Base-by-base conservation (phyloP, 2,113 vertebrate species). In the Puma concolor region DNA sequence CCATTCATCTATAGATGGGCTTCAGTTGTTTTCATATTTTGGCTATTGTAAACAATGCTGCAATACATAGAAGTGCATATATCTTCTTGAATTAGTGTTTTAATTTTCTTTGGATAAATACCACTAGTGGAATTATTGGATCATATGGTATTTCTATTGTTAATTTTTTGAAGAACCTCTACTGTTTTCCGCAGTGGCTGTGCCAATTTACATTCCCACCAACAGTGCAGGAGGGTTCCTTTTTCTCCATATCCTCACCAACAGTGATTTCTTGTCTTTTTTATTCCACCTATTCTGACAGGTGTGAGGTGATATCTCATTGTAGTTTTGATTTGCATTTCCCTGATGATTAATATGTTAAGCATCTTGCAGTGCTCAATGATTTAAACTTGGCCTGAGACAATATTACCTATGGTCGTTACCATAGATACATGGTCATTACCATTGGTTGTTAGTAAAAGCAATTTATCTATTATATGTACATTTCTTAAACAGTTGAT, bases 281-380 rank as follows among this genome's bases (percentile, higher is more conserved):
- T 44, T 14, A 76, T 27, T 76, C 41, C 29, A 76, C 38, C 72
- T 41, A 76, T 76, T 76, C 38, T 76, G 72, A 44, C 13, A 76
- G 72, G 15, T 44, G 72, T 15, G 14, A 44, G 72, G 13, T 48
- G 71, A 76, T 44, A 44, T 44, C 25, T 76, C 72, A 76, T 25
- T 76, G 7, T 76, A 76, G 72, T 76, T 76, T 76, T 76, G 25
- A 48, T 76, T 29, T 76, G 14, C 41, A 76, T 76, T 76, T 44
- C 25, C 27, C 13, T 76, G 41, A 76, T 76, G 14, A 44, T 44
- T 76, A 76, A 76, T 29, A 48, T 76, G 72, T 29, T 44, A 25
- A 44, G 41, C 41, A 76, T 76, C 72, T 76, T 76, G 72, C 97
- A 96, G 96, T 96, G 95, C 64, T 72, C 44, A 67, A 54, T 50